These are phyloP conservation scores for Drosophila navojoa DNA, from an alignment of 1,140 invertebrate genomes.

Conservation along the genomic window DNA sequence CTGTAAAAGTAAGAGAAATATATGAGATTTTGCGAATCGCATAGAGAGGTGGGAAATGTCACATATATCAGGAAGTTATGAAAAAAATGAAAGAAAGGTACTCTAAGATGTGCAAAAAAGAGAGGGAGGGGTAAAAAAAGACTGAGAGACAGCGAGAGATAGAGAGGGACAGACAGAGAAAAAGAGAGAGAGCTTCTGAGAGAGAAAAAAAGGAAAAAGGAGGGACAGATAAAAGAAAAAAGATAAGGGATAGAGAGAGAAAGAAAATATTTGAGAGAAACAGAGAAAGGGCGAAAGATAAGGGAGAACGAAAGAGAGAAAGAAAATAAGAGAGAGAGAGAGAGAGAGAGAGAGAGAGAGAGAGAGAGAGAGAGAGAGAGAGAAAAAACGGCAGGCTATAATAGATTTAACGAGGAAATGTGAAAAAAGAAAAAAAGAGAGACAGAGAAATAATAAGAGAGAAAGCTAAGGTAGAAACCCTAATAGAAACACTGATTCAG, in stretches of 20 bases:
- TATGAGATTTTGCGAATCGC: neutral
- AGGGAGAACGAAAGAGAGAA: neutral
- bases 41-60: neutral
- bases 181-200: neutral
- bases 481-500: no score
- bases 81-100: neutral
- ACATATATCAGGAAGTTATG: no score
- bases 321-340: neutral
- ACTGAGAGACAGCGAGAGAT: neutral
- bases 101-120: no score
- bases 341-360: neutral
- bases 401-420: neutral
- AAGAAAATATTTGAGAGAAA: neutral
- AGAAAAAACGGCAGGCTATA: neutral
- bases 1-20: neutral
- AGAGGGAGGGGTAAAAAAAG: neutral
- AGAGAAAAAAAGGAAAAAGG: neutral
- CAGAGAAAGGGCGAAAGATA: neutral
- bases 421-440: no score
- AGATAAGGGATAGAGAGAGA: neutral
- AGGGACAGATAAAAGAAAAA: neutral
- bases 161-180: neutral
- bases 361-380: neutral
- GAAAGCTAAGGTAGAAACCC: no score
- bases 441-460: no score